These are phyloP conservation scores for Ictidomys tridecemlineatus DNA, from an alignment of 2,113 vertebrate genomes.

Conservation along the genomic window DNA sequence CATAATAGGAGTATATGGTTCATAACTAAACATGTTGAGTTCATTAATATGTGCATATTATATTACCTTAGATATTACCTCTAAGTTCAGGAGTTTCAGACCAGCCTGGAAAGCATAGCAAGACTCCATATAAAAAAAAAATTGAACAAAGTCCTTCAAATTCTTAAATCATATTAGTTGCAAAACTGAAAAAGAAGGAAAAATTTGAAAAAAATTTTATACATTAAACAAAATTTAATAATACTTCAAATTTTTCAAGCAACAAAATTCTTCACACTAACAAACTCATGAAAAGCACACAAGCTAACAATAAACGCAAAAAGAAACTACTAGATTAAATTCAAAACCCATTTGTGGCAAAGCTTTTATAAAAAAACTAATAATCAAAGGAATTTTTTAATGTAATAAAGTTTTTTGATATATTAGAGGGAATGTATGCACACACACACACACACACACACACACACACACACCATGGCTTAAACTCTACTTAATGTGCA, in stretches of 20 bases:
- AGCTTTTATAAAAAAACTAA: no score
- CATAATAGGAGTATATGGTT: not conserved
- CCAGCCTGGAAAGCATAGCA: not conserved
- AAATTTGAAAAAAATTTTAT: not conserved
- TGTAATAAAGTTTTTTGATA: not conserved
- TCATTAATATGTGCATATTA: not conserved
- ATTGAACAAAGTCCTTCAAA: not conserved
- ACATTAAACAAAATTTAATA: not conserved
- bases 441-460: no score
- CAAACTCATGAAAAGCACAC: not conserved
- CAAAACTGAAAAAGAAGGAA: not conserved
- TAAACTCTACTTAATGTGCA: not conserved
- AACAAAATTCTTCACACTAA: not conserved
- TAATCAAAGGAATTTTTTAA: no score
- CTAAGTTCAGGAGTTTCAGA: not conserved
- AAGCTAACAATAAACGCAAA: not conserved
- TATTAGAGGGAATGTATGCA: not conserved
- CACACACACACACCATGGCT: not conserved
- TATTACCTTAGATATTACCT: not conserved
- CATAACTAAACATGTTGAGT: not conserved
- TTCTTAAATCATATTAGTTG: not conserved
- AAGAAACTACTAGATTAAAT: not conserved
- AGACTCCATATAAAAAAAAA: not conserved
- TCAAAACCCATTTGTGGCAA: not conserved
- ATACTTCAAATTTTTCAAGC: not conserved